A percentile compares a stretch with the other conserved stretches of the same genome.
Evolutionary conservation across 2,888 invertebrate species (phyloP).

Genomic region (Acanthacorydalis orientalis): DNA sequence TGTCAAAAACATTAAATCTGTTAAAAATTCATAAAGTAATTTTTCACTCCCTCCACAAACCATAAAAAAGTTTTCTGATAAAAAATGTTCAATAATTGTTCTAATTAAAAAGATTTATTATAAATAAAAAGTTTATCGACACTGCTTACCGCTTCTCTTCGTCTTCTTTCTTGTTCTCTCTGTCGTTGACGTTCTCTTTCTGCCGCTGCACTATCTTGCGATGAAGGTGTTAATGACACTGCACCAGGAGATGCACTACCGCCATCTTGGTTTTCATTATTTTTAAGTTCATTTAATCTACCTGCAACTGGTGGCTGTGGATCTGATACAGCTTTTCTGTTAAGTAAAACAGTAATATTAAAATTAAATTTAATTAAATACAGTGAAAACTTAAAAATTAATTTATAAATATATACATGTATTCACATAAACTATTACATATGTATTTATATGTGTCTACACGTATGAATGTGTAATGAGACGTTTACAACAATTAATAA

Average conservation of each 20-base stretch:
- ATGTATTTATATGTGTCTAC: too few relatives aligned
- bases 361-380: conserved; percentile 1
- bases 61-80: too few relatives aligned
- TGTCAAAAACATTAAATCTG: too few relatives aligned
- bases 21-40: too few relatives aligned
- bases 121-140: neutral
- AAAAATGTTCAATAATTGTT: conserved; percentile 9
- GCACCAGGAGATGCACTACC: conserved; percentile 27
- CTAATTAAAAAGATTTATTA: neutral
- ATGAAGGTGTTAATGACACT: conserved; percentile 22
- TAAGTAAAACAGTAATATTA: conserved; percentile 5
- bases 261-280: conserved; percentile 14
- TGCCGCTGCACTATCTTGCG: conserved; percentile 37
- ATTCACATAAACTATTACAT: too few relatives aligned
- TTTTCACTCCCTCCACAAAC: too few relatives aligned
- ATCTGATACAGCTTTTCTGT: conserved; percentile 31
- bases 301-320: conserved; percentile 28
- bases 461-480: too few relatives aligned
- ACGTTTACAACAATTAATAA: too few relatives aligned
- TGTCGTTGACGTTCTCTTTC: conserved; percentile 72
- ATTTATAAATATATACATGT: too few relatives aligned
- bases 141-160: conserved; percentile 78
- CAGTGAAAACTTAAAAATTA: neutral
- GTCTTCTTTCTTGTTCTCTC: conserved; percentile 78
- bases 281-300: conserved; percentile 28